phyloP scores from a whole-genome alignment of 2,113 vertebrate genomes.

The Hypomesus transpacificus region DNA sequence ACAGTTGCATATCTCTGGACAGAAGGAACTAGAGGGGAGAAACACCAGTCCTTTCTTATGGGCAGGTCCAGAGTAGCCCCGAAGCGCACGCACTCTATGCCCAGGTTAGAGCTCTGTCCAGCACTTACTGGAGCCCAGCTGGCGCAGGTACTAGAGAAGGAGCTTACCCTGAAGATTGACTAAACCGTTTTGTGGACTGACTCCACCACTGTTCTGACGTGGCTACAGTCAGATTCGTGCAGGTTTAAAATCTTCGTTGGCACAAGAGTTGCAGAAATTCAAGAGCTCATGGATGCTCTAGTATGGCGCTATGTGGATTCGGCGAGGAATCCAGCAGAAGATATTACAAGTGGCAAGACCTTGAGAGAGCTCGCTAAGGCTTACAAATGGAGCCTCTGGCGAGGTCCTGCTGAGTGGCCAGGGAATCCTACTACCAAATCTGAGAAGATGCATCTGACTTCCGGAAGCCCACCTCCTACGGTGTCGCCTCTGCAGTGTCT shows the following conservation, averaged over 20 bases:
- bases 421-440: neutral
- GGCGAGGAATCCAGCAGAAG: conserved; percentile 14
- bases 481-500: neutral
- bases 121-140: conserved; percentile 22
- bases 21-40: neutral
- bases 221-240: conserved; percentile 30
- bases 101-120: conserved; percentile 23
- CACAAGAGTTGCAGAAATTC: conserved; percentile 26
- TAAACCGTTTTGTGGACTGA: conserved; percentile 3
- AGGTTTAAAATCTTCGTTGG: conserved; percentile 24
- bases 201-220: conserved; percentile 24
- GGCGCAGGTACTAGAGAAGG: neutral
- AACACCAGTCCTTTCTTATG: conserved; percentile 14
- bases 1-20: conserved; percentile 15
- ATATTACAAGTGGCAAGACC: conserved; percentile 21
- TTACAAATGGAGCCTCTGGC: conserved; percentile 13
- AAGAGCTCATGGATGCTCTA: conserved; percentile 16
- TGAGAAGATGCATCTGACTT: conserved; percentile 15
- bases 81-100: conserved; percentile 13
- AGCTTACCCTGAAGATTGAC: conserved; percentile 13
- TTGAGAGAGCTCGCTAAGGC: neutral
- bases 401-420: conserved; percentile 11
- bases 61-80: conserved; percentile 19
- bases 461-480: conserved; percentile 14
- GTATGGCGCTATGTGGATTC: conserved; percentile 33